Evolutionary conservation across 23 tunicate species (phyloP), one percentile per base, ranked within the genome.

Genomic region (Diplosoma virens): DNA sequence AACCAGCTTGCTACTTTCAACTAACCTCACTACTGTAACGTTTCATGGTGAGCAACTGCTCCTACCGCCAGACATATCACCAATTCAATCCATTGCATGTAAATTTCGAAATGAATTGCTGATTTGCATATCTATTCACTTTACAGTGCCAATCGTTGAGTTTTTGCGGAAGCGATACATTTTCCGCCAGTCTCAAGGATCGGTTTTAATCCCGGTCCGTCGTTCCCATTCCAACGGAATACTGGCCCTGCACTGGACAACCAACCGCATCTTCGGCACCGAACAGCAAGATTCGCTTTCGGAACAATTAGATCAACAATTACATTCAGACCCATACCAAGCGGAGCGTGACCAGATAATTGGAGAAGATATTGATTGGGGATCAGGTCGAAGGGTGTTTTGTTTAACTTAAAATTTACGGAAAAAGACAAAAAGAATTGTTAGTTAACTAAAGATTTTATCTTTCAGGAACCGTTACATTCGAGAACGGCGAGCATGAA

Each of bases 301-400:
- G n/a, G n/a, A n/a, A n/a, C n/a, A n/a, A n/a, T n/a, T n/a, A n/a
- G n/a, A n/a, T 25, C 66, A 9, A 18, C 22, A 20, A 18, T 59
- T 20, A 20, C 23, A 9, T 21, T 18, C 22, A 59, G 22, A 9
- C 22, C 9, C 22, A 16, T 25, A 16, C 66, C 66, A 9, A 59
- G n/a, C 17, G 45, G 7, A 47, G 52, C 29, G 3, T 9, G 27
- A 9, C 66, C 9, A 9, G 66, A 59, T 20, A 20, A 55, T 11
- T 55, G 69, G 30, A 6, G 74, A 37, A n/a, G 50, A 58, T 7
- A 82, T 89, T 37, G 97, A 92, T 68, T 92, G 97, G 97, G 97
- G 97, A 53, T 79, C 90, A 80, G 97, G 97, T 92, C 11, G 46
- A n/a, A n/a, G n/a, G n/a, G n/a, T n/a, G n/a, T n/a, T n/a, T n/a